Evolutionary conservation across 2,888 invertebrate genomes (phyloP).

Genomic region (Hanleya hanleyi): DNA sequence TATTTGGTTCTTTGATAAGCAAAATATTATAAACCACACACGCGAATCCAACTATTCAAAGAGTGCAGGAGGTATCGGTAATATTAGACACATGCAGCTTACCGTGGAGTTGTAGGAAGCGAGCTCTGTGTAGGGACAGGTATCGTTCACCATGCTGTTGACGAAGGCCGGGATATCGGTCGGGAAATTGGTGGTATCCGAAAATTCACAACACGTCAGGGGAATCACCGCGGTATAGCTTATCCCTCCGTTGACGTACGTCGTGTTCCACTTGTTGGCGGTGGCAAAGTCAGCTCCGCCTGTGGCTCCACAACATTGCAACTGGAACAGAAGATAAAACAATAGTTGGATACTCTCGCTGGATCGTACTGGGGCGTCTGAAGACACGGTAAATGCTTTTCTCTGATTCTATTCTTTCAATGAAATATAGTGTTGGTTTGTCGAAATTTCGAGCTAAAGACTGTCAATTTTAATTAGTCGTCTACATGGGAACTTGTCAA

Average conservation of each 20-base stretch:
- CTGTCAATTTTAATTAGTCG: too few relatives aligned
- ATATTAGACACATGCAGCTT: neutral
- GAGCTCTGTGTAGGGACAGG: slow-evolving; percentile 26
- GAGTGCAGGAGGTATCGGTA: too few relatives aligned
- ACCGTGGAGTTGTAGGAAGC: slow-evolving; percentile 20
- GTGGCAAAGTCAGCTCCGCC: slow-evolving; percentile 18
- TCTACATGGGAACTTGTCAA: too few relatives aligned
- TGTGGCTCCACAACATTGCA: slow-evolving; percentile 27
- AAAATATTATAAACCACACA: too few relatives aligned
- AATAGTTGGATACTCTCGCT: too few relatives aligned
- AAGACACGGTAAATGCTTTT: too few relatives aligned
- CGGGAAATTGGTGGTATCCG: slow-evolving; percentile 22
- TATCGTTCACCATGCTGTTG: slow-evolving; percentile 25
- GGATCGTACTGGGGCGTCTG: too few relatives aligned
- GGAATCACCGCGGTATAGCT: slow-evolving; percentile 26
- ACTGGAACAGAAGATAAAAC: slow-evolving; percentile 22
- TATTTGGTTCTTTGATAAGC: too few relatives aligned
- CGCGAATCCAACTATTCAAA: too few relatives aligned
- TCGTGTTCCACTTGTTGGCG: slow-evolving; percentile 28
- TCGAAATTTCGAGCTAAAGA: too few relatives aligned
- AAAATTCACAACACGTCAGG: slow-evolving; percentile 28
- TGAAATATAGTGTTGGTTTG: too few relatives aligned
- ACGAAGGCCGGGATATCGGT: slow-evolving; percentile 23
- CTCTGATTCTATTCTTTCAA: too few relatives aligned
- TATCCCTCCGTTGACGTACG: slow-evolving; percentile 23